phyloP scores from a whole-genome alignment of 2,888 invertebrate species.

The Zaprionus bogoriensis region DNA sequence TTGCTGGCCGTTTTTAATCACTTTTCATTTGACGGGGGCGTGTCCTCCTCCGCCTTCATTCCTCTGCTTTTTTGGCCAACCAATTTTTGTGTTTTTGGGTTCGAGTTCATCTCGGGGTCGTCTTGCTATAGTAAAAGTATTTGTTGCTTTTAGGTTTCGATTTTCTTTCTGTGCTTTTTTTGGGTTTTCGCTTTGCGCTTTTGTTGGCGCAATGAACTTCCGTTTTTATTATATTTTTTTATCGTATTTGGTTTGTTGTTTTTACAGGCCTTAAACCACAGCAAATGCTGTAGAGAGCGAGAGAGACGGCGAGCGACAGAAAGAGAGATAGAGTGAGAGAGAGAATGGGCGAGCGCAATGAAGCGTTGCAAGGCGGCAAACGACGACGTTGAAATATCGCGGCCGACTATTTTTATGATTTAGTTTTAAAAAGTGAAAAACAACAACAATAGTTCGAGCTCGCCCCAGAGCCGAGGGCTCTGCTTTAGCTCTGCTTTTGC shows the following conservation, averaged over 20 bases:
- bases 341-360: constrained; percentile 52
- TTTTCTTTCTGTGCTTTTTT: neutral
- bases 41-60: too few species aligned
- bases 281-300: constrained; percentile 10
- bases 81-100: neutral
- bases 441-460: constrained; percentile 3
- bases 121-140: neutral
- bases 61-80: neutral
- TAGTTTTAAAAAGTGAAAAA: constrained; percentile 24
- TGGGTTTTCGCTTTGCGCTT: constrained; percentile 13
- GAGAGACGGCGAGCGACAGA: neutral
- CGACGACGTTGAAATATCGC: constrained; percentile 65
- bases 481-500: constrained; percentile 45
- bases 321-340: constrained; percentile 4
- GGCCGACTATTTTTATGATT: constrained; percentile 69
- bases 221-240: constrained; percentile 59
- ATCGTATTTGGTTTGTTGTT: constrained; percentile 45
- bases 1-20: neutral
- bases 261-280: constrained; percentile 40
- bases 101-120: neutral
- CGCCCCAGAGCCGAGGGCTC: constrained; percentile 28
- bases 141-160: neutral
- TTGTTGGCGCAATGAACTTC: constrained; percentile 58
- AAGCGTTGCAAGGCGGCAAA: constrained; percentile 72
- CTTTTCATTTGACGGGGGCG: neutral